Conservation (phyloP, 2,113 vertebrate genomes). For the Alces alces region DNA sequence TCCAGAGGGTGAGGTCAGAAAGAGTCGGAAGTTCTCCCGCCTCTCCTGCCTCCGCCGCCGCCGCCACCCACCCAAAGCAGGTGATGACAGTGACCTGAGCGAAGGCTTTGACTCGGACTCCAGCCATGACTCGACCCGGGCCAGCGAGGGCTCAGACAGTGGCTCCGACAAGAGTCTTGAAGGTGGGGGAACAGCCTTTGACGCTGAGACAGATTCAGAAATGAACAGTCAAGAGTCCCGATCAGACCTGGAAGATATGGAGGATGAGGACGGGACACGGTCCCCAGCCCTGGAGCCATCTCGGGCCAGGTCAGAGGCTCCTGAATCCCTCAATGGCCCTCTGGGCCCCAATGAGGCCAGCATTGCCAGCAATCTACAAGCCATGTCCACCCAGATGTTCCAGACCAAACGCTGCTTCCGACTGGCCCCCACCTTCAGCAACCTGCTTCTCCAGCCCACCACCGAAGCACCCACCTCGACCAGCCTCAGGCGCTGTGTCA, state of each 20-base stretch:
- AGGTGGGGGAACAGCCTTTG: conserved; percentile 92
- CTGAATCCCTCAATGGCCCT: conserved; percentile 76
- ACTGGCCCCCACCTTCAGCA: conserved; percentile 96
- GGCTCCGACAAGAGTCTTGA: conserved; percentile 89
- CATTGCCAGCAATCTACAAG: conserved; percentile 97
- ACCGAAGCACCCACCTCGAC: conserved; percentile 33
- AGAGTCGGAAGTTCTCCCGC: conserved; percentile 89
- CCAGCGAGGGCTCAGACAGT: conserved; percentile 91
- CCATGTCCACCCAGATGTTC: conserved; percentile 97
- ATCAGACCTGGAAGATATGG: conserved; percentile 96
- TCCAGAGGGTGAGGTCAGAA: conserved; percentile 72
- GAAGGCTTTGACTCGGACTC: conserved; percentile 93
- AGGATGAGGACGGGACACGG: conserved; percentile 80
- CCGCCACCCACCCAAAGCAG: conserved; percentile 85
- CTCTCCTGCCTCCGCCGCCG: conserved; percentile 89
- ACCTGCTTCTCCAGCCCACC: conserved; percentile 87
- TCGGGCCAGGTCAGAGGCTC: conserved; percentile 64
- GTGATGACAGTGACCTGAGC: conserved; percentile 95
- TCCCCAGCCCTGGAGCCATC: conserved; percentile 33
- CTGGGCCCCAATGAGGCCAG: conserved; percentile 83
- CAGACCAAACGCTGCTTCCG: conserved; percentile 97
- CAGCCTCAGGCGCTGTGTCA: conserved; percentile 74
- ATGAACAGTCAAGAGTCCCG: conserved; percentile 99
- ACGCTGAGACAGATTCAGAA: conserved; percentile 95
- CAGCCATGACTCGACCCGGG: conserved; percentile 80